These are phyloP conservation scores for Drosophila melanica DNA, from an alignment of 1,140 invertebrate genomes.

Conservation along the genomic window DNA sequence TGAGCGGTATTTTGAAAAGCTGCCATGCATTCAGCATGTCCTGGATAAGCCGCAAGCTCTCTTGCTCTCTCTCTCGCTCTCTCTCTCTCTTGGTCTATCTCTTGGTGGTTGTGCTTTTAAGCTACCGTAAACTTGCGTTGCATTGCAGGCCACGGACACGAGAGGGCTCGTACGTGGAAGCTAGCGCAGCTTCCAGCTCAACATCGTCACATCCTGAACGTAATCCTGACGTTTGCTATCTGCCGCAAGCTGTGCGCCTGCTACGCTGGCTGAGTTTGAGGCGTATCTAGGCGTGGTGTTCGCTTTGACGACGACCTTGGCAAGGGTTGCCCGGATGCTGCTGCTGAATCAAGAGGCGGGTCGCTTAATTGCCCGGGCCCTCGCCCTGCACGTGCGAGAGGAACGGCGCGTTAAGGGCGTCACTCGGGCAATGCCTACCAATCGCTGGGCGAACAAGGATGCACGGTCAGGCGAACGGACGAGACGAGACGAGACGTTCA, in stretches of 20 bases:
- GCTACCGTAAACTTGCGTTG: slow-evolving; percentile 43
- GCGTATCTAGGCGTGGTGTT: slow-evolving; percentile 79
- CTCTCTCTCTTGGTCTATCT: background rate
- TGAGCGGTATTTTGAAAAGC: no score
- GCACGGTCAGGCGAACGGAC: slow-evolving; percentile 3
- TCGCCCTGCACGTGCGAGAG: slow-evolving; percentile 34
- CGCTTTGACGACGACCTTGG: slow-evolving; percentile 34
- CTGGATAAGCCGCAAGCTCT: slow-evolving; percentile 1
- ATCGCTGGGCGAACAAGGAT: slow-evolving; percentile 4
- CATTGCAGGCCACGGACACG: slow-evolving; percentile 24
- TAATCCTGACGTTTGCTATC: background rate
- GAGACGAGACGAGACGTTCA: no score
- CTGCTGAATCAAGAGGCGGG: slow-evolving; percentile 33
- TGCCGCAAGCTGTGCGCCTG: slow-evolving; percentile 51
- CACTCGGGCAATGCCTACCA: slow-evolving; percentile 17
- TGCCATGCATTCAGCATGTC: no score
- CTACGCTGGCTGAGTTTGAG: slow-evolving; percentile 69
- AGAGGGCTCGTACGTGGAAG: background rate
- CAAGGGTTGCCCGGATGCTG: slow-evolving; percentile 29
- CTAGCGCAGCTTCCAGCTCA: slow-evolving; percentile 30
- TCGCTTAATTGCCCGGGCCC: slow-evolving; percentile 47
- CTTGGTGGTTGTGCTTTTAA: slow-evolving; percentile 9
- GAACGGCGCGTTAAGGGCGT: slow-evolving; percentile 33
- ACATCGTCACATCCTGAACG: slow-evolving; percentile 13
- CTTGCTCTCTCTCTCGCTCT: background rate